Percentiles rank a stretch among this genome's conserved stretches.
These are phyloP conservation scores for Agrotis segetum DNA, from an alignment of 2,888 invertebrate genomes.

Conservation along the genomic window DNA sequence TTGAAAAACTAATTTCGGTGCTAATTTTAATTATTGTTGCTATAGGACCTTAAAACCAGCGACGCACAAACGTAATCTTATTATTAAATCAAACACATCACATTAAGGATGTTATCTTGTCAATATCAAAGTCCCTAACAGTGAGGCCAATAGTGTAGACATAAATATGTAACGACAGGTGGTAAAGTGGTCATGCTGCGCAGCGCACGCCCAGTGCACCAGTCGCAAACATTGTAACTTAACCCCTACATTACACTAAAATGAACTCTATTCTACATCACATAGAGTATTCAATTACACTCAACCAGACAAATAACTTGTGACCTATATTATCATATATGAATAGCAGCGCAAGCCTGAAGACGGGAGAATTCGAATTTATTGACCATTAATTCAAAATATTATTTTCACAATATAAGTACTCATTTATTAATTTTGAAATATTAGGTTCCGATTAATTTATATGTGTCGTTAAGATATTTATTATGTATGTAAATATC, in stretches of 20 bases:
- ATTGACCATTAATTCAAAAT: conserved; percentile 91
- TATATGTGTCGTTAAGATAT: conserved; percentile 91
- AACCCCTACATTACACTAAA: conserved; percentile 72
- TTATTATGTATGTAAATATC: conserved; percentile 91
- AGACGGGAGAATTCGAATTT: conserved; percentile 91
- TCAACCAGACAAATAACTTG: conserved; percentile 66
- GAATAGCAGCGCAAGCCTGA: conserved; percentile 89
- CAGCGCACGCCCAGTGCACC: conserved; percentile 85
- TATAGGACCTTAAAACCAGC: conserved; percentile 78
- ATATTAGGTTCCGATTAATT: conserved; percentile 91
- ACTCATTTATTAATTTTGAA: conserved; percentile 91
- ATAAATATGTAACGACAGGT: conserved; percentile 91
- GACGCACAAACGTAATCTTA: conserved; percentile 88
- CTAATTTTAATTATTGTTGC: conserved; percentile 81
- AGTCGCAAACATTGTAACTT: conserved; percentile 74
- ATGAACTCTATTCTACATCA: conserved; percentile 78
- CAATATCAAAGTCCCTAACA: conserved; percentile 91
- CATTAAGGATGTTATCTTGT: conserved; percentile 92
- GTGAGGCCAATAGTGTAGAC: conserved; percentile 91
- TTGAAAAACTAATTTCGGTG: conserved; percentile 55
- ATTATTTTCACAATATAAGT: conserved; percentile 91
- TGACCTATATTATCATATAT: conserved; percentile 61
- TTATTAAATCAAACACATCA: conserved; percentile 92
- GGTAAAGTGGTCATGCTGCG: conserved; percentile 90
- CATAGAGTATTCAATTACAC: conserved; percentile 76